Base-by-base conservation (phyloP, 2,113 vertebrate genomes). In the Rhombomys opimus region DNA sequence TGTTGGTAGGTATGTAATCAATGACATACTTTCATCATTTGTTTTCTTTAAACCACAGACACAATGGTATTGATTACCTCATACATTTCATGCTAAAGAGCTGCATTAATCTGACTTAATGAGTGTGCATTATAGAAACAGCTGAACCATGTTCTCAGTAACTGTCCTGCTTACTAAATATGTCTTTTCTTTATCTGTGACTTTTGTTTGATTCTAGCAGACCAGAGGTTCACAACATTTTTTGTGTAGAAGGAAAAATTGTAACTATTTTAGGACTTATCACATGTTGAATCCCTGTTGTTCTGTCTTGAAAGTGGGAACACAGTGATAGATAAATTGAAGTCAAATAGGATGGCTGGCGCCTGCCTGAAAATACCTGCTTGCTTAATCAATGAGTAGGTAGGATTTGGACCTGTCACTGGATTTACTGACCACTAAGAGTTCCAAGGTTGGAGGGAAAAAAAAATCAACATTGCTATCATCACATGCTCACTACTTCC, bases 51-150 rank as follows among this genome's bases (percentile, higher is more conserved):
- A 96, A 94, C 9, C 27, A 86, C 85, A 96, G 95, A 95, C 97
- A 97, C 97, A 98, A 93, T 96, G 93, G 85, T 98, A 98, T 99
- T 98, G 98, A 98, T 98, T 97, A 97, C 93, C 92, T 94, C 95
- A 96, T 98, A 97, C 96, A 98, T 98, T 98, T 97, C 95, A 98
- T 97, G 96, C 96, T 98, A 98, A 98, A 93, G 97, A 98, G 98
- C 98, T 98, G 97, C 97, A 98, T 98, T 98, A 98, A 98, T 98
- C 97, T 96, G 97, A 98, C 98, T 98, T 98, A 98, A 98, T 98
- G 97, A 97, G 96, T 95, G 93, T 94, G 25, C 78, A 11, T 85
- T 94, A 78, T 94, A 88, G 93, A 94, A 97, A 81, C 78, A 93
- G 77, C 89, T 97, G 92, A 97, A 98, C 98, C 98, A 97, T 98